Percentiles rank a stretch among this genome's conserved stretches.
Evolutionary conservation across 2,888 invertebrate species (phyloP).

Genomic region (Perizoma flavofasciatum): DNA sequence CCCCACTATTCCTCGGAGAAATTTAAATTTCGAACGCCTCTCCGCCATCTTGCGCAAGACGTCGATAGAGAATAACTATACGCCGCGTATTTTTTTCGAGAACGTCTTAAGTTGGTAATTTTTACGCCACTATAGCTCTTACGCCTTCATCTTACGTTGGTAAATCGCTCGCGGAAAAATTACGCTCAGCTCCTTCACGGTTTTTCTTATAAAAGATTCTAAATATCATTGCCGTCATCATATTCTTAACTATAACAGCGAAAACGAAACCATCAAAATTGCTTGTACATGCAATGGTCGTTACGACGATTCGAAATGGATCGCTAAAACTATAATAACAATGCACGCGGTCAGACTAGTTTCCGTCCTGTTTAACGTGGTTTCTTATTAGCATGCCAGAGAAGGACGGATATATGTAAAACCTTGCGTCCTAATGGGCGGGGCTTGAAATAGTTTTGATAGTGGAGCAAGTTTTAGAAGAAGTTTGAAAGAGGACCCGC

Average conservation of each 20-base stretch:
- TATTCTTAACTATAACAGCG: conserved; percentile 22
- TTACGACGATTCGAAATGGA: conserved; percentile 42
- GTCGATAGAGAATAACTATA: conserved; percentile 81
- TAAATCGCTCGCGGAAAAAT: conserved; percentile 82
- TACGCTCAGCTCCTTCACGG: conserved; percentile 63
- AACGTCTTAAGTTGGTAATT: conserved; percentile 81
- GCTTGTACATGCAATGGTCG: neutral
- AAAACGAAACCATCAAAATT: conserved; percentile 15
- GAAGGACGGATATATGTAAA: conserved; percentile 51
- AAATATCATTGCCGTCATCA: conserved; percentile 21
- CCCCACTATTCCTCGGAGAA: conserved; percentile 80
- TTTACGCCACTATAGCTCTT: conserved; percentile 82
- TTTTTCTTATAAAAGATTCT: conserved; percentile 36
- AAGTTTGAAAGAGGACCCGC: conserved; percentile 76
- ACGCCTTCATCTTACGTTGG: conserved; percentile 75
- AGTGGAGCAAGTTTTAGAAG: conserved; percentile 77
- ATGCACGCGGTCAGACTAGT: conserved; percentile 63
- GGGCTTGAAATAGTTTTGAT: conserved; percentile 69
- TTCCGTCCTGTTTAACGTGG: conserved; percentile 59
- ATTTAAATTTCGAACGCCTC: conserved; percentile 80
- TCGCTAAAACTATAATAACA: conserved; percentile 74
- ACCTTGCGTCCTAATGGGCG: conserved; percentile 58
- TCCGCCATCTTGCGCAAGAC: conserved; percentile 83
- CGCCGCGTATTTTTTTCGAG: conserved; percentile 74
- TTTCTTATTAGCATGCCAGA: conserved; percentile 46